Base-by-base conservation (phyloP, 2,888 invertebrate genomes). In the Keiferia lycopersicella region DNA sequence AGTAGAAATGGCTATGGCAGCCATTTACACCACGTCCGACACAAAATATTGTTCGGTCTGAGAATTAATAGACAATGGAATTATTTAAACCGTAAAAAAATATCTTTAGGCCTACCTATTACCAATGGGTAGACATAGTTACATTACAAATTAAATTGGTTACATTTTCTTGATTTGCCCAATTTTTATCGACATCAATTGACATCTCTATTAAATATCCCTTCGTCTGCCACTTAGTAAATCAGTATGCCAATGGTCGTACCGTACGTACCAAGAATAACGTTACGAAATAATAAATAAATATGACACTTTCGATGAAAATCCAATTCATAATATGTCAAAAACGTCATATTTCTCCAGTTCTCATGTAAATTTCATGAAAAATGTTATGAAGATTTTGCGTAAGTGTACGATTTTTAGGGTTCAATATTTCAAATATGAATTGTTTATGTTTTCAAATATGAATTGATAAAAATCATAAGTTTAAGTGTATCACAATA, bases 211-310 rank as follows among this genome's bases (percentile, higher is more conserved):
- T 1, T 8, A 6, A 45, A 45, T 16, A 45, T 45, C 45, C n/a
- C 1, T 45, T 16, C 45, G 45, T 45, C n/a, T n/a, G n/a, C n/a
- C 45, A 45, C 45, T 16, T 16, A 45, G 45, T 45, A 16, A 45
- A 16, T n/a, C 45, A 45, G 45, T 45, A 8, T 45, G 45, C 16
- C 45, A 11, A 34, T 34, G 34, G 34, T 4, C 8, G 34, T 10
- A 26, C 6, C n/a, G n/a, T 26, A 34, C 34, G 34, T 34, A 34
- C 3, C 8, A 8, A 4, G 4, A 16, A 45, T 45, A 16, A 4
- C 45, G 45, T 53, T 20, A 22, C 51, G 51, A 53, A 22, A 53
- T 53, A 53, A 53, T 53, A 53, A 22, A 53, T 22, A 34, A 34
- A 53, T 22, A 18, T 53, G 51, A 26, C 51, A 26, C 51, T 22